These are phyloP conservation scores for Hyla sarda DNA, from an alignment of 2,113 vertebrate species.

Conservation along the genomic window DNA sequence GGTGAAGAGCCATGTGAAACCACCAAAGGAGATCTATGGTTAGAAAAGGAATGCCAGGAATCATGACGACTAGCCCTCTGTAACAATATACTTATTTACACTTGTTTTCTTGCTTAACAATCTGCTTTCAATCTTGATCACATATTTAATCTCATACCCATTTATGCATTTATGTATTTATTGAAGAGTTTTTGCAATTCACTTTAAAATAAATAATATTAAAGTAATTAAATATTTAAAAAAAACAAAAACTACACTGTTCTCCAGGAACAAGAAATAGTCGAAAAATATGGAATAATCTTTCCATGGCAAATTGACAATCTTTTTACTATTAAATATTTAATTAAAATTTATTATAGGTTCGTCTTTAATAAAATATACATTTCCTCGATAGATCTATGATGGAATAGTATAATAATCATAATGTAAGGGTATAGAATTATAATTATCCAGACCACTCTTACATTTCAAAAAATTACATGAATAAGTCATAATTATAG, in stretches of 20 bases:
- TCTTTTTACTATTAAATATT: constrained; percentile 42
- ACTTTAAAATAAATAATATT: constrained; percentile 30
- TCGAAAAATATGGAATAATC: not conserved
- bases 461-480: not conserved
- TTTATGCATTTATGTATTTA: not conserved
- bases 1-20: too few relatives aligned
- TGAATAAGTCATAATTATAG: not conserved
- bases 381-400: not conserved
- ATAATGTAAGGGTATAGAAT: not conserved
- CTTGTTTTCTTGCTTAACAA: too few relatives aligned
- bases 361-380: constrained; percentile 1
- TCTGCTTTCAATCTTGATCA: too few relatives aligned
- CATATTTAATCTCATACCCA: not conserved
- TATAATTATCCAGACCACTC: not conserved
- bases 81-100: too few relatives aligned
- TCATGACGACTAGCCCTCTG: too few relatives aligned
- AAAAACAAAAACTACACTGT: not conserved
- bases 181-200: not conserved
- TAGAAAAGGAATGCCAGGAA: too few relatives aligned
- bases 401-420: not conserved
- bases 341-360: constrained; percentile 35
- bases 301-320: not conserved
- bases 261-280: constrained; percentile 54
- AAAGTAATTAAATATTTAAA: constrained; percentile 7
- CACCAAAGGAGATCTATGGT: too few relatives aligned